Percentiles rank a stretch among this genome's conserved stretches.
These are phyloP conservation scores for Myanophis thanlyinensis DNA, from an alignment of 2,113 vertebrate genomes.

Conservation along the genomic window DNA sequence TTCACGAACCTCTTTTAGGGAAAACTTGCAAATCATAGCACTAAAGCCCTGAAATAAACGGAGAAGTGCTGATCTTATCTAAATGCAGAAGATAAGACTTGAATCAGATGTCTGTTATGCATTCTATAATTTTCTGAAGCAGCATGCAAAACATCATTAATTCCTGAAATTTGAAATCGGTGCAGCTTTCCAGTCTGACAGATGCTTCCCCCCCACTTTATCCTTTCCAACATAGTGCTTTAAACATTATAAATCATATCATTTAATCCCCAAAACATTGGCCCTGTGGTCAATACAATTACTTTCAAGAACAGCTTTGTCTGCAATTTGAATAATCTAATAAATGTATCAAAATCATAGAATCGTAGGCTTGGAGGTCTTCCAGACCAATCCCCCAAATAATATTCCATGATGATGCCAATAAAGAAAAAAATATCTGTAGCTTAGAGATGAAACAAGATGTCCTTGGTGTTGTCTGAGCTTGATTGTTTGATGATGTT, in stretches of 20 bases:
- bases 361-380: neutral
- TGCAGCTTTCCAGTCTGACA: neutral
- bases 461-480: neutral
- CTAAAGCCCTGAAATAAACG: neutral
- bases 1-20: neutral
- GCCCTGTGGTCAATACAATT: slow-evolving; percentile 48
- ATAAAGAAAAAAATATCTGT: neutral
- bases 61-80: neutral
- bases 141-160: neutral
- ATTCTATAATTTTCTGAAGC: slow-evolving; percentile 15
- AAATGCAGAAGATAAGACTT: neutral
- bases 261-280: slow-evolving; percentile 51
- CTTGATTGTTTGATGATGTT: neutral
- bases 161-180: neutral
- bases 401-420: neutral
- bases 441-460: neutral
- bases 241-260: slow-evolving; percentile 25
- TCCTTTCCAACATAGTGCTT: slow-evolving; percentile 19
- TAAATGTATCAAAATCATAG: slow-evolving; percentile 28
- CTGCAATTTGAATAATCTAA: slow-evolving; percentile 46
- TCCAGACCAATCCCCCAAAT: neutral
- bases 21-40: neutral
- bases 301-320: slow-evolving; percentile 50
- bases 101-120: neutral
- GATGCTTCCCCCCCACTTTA: slow-evolving; percentile 17